phyloP scores from a whole-genome alignment of 1,140 invertebrate species.

The Meloidogyne hapla region DNA sequence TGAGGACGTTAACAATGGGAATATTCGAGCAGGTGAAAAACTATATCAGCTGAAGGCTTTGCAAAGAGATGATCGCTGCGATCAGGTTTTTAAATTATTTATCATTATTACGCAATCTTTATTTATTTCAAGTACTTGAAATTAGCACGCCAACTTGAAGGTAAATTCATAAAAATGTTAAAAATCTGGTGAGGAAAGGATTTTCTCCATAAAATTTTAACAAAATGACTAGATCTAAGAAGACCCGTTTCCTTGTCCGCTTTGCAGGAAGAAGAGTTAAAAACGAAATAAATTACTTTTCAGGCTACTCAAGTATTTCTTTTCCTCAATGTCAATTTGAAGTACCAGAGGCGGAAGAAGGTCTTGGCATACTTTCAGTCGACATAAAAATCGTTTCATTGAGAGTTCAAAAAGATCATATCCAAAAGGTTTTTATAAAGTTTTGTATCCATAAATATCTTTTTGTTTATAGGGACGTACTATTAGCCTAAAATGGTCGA shows the following conservation, averaged over 20 bases:
- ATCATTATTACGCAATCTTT: neutral
- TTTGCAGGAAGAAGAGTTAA: neutral
- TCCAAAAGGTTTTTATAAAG: constrained; percentile 33
- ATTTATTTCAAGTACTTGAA: constrained; percentile 44
- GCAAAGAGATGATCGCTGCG: constrained; percentile 54
- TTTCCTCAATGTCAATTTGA: constrained; percentile 43
- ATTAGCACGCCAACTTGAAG: constrained; percentile 37
- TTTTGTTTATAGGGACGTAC: constrained; percentile 36
- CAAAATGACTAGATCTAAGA: no score
- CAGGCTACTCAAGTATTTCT: constrained; percentile 35
- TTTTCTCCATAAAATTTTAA: no score
- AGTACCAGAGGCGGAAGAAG: constrained; percentile 33
- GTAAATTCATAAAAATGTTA: neutral
- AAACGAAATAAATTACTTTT: neutral
- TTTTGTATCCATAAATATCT: neutral
- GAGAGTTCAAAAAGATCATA: constrained; percentile 35
- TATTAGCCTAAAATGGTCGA: constrained; percentile 34
- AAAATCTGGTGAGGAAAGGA: no score
- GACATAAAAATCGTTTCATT: constrained; percentile 38
- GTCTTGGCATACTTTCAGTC: constrained; percentile 26
- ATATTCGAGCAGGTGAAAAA: constrained; percentile 46
- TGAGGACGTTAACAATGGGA: constrained; percentile 52
- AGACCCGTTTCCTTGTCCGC: no score
- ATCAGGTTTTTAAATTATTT: constrained; percentile 33
- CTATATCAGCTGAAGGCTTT: constrained; percentile 61